Base-by-base conservation (phyloP, 2,797 vertebrate genomes). In the Chrosomus eos region DNA sequence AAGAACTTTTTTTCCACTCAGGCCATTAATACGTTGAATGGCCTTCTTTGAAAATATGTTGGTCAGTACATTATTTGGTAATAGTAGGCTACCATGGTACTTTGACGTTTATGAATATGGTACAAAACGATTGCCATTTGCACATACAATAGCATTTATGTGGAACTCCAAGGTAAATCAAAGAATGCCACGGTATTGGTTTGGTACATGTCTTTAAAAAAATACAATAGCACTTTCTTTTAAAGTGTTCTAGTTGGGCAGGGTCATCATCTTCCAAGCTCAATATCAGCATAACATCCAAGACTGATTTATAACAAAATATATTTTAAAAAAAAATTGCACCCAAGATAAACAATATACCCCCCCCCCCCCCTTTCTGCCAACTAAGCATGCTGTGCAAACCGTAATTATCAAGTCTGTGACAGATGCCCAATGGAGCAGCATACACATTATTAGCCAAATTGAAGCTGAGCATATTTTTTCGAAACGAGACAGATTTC, bases 391-490 rank as follows among this genome's bases (percentile, higher is more conserved):
- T 23, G 19, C 71, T 28, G 72, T 55, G 43, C 72, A 76, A 81
- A 70, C 19, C 26, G 19, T 71, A 82, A 82, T 86, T 72, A 86
- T 62, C n/a, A 71, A 40, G 51, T 62, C 31, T 62, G 70, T 64
- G 85, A 76, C 74, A 82, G 80, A 86, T 82, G 81, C 74, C 68
- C 58, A 53, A 51, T 31, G 23, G 48, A 45, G 81, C 55, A 18
- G 36, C 66, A 51, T 45, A 60, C 66, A 71, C 84, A 62, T 70
- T 82, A 80, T 78, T 84, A 86, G 66, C 77, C 74, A 78, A 75
- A 71, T 31, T 80, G 28, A 60, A 70, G 36, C 36, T 7, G 23
- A 81, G 62, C 70, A 77, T 73, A 40, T 76, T 81, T 88, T 84
- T 64, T 31, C 76, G 4, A 83, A 83, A 82, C 80, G 68, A 84